Percentiles rank a stretch among this genome's conserved stretches.
Conservation (phyloP, 2,888 invertebrate species). For the Biston stratarius region DNA sequence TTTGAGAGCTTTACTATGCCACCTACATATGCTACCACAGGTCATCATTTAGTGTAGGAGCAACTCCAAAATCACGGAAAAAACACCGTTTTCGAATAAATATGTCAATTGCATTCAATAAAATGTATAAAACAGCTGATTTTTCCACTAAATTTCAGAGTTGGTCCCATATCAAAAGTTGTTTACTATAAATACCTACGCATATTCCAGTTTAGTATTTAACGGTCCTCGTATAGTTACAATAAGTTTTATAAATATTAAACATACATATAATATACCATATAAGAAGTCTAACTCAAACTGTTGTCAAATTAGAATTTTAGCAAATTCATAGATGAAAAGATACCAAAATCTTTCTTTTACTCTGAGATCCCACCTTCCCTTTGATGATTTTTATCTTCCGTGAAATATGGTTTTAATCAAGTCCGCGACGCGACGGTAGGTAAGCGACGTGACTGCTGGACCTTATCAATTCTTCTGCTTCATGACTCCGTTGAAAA, state of each 20-base stretch:
- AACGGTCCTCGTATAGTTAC: no score
- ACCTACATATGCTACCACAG: no score
- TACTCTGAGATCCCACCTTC: slow-evolving; percentile 15
- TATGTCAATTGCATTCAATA: no score
- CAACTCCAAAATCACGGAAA: no score
- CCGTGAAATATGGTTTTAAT: slow-evolving; percentile 39
- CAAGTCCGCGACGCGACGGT: slow-evolving; percentile 26
- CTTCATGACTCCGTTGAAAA: slow-evolving; percentile 40
- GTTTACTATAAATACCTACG: neutral
- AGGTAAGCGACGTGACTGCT: slow-evolving; percentile 23
- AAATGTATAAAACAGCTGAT: no score
- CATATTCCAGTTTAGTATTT: no score
- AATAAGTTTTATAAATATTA: no score
- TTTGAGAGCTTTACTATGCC: neutral
- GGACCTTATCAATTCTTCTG: slow-evolving; percentile 47
- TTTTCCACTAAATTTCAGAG: no score
- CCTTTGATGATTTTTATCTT: slow-evolving; percentile 40
- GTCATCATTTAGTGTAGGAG: neutral
- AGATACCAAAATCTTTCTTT: slow-evolving; percentile 22
- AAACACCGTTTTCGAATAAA: no score
- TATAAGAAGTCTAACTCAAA: no score
- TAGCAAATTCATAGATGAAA: slow-evolving; percentile 9
- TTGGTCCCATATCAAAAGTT: no score
- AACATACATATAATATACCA: no score
- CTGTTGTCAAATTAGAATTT: neutral